Percentiles rank a stretch among this genome's conserved stretches.
Evolutionary conservation across 2,797 vertebrate species (phyloP).

Genomic region (Oreortyx pictus): DNA sequence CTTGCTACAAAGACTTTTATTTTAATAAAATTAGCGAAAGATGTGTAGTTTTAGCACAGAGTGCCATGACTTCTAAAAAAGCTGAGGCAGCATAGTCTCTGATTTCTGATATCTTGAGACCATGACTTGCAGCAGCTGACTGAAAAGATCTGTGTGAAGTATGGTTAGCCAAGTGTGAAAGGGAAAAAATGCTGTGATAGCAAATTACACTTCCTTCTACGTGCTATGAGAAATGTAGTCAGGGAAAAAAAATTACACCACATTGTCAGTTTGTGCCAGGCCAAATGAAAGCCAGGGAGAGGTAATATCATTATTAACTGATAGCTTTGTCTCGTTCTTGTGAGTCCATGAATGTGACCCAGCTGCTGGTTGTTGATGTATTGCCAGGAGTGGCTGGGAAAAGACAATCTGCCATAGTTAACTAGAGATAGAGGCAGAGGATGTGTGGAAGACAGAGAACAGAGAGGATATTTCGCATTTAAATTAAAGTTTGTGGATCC

Average conservation of each 20-base stretch:
- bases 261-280: conserved; percentile 20
- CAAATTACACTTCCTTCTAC: conserved; percentile 18
- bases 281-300: background rate
- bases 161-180: conserved; percentile 31
- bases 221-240: conserved; percentile 15
- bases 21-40: background rate
- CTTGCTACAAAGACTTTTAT: background rate
- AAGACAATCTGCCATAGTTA: conserved; percentile 48
- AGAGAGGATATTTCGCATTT: conserved; percentile 46
- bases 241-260: background rate
- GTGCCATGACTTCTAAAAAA: background rate
- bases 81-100: background rate
- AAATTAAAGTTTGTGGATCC: conserved; percentile 7
- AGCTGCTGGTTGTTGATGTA: conserved; percentile 49
- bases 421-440: conserved; percentile 8
- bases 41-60: background rate
- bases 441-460: conserved; percentile 30
- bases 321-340: conserved; percentile 38
- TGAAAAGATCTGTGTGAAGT: conserved; percentile 27
- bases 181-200: conserved; percentile 18
- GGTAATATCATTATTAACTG: conserved; percentile 28
- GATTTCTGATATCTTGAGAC: background rate
- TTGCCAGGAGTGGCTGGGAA: conserved; percentile 37
- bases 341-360: conserved; percentile 30
- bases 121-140: conserved; percentile 12